phyloP scores from a whole-genome alignment of 1,140 invertebrate species.

The Leptinotarsa defecta region DNA sequence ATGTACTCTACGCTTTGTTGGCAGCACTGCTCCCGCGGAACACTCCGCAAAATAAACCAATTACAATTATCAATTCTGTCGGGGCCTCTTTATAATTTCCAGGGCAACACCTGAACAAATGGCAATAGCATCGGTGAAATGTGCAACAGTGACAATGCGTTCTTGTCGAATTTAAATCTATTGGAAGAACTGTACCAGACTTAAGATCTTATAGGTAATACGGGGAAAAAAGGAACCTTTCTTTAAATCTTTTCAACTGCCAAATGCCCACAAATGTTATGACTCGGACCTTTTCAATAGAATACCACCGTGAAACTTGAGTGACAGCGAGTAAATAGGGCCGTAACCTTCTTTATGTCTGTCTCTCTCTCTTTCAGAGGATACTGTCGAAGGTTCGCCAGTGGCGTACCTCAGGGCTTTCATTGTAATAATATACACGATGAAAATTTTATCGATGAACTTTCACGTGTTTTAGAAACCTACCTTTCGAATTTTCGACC shows the following conservation, averaged over 20 bases:
- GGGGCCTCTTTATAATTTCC: not conserved
- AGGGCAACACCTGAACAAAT: constrained; percentile 5
- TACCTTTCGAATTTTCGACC: too few relatives aligned
- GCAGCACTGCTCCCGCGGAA: too few relatives aligned
- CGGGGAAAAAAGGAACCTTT: constrained; percentile 22
- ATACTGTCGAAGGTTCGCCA: not conserved
- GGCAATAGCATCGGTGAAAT: not conserved
- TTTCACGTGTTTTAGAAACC: too few relatives aligned
- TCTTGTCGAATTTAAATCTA: not conserved
- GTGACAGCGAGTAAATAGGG: constrained; percentile 14
- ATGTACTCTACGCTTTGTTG: too few relatives aligned
- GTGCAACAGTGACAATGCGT: not conserved
- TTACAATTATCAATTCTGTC: not conserved
- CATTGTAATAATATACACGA: not conserved
- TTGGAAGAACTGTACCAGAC: constrained; percentile 28
- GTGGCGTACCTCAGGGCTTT: not conserved
- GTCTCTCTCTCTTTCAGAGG: not conserved
- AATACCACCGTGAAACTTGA: constrained; percentile 31
- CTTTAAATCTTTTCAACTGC: constrained; percentile 7
- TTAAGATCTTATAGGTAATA: constrained; percentile 23
- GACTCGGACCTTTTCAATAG: constrained; percentile 30
- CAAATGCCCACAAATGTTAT: constrained; percentile 30
- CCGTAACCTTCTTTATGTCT: not conserved
- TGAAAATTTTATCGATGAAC: not conserved
- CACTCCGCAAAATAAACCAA: constrained; percentile 7